These are phyloP conservation scores for Acleris sparsana DNA, from an alignment of 2,888 invertebrate species.

Conservation along the genomic window DNA sequence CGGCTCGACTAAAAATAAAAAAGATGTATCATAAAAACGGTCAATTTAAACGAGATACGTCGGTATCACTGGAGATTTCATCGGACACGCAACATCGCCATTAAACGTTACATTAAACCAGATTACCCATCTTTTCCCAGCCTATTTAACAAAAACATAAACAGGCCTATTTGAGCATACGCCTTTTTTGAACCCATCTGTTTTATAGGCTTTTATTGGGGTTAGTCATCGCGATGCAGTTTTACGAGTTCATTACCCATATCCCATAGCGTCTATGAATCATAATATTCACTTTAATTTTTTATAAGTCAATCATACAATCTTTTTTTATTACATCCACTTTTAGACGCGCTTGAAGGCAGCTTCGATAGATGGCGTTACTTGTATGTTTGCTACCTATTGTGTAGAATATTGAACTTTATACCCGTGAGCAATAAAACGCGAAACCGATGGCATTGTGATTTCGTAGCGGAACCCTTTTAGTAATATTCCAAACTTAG, in stretches of 20 bases:
- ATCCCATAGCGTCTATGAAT: constrained; percentile 11
- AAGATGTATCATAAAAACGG: not conserved
- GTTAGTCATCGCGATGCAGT: constrained; percentile 33
- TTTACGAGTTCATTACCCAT: constrained; percentile 32
- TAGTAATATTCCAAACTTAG: too few species aligned
- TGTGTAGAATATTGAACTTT: too few species aligned
- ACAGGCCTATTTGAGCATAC: constrained; percentile 9
- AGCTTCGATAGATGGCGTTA: too few species aligned
- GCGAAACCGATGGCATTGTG: too few species aligned
- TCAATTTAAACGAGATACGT: not conserved
- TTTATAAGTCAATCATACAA: too few species aligned
- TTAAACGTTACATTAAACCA: constrained; percentile 27
- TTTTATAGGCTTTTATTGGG: constrained; percentile 30
- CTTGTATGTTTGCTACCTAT: too few species aligned
- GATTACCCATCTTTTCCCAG: constrained; percentile 18
- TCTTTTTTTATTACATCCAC: too few species aligned
- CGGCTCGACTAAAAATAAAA: too few species aligned
- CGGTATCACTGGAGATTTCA: not conserved
- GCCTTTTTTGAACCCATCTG: constrained; percentile 26
- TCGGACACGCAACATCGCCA: constrained; percentile 5
- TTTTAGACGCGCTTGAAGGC: too few species aligned
- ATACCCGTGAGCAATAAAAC: too few species aligned
- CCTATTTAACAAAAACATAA: constrained; percentile 24
- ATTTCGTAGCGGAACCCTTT: too few species aligned
- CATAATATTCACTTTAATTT: constrained; percentile 8